Conservation (phyloP, 2,888 invertebrate species). For the Protophormia terraenovae region DNA sequence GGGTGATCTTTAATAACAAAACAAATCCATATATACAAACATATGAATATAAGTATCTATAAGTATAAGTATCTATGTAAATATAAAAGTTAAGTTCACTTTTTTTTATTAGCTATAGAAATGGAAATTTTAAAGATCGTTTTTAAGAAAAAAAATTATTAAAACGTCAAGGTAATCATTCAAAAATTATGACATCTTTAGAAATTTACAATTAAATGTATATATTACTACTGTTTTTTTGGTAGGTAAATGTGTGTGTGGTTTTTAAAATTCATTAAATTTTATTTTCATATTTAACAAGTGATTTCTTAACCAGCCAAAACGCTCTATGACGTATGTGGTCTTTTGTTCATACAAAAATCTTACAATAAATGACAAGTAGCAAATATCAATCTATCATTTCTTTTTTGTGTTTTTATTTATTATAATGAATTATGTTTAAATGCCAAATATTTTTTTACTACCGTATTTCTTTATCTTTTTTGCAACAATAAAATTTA, state of each 20-base stretch:
- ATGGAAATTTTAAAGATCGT: background rate
- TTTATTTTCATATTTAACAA: conserved; percentile 35
- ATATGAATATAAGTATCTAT: too few relatives aligned
- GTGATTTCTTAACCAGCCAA: conserved; percentile 46
- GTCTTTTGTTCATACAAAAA: conserved; percentile 35
- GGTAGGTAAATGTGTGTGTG: background rate
- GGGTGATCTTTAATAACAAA: conserved; percentile 41
- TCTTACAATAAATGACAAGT: conserved; percentile 54
- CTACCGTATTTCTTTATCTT: conserved; percentile 10
- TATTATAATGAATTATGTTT: conserved; percentile 44
- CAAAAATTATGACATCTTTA: conserved; percentile 66
- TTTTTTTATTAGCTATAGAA: background rate
- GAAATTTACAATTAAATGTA: background rate
- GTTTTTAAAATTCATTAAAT: conserved; percentile 26
- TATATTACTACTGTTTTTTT: conserved; percentile 7
- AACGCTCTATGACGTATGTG: conserved; percentile 22
- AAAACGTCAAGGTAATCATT: conserved; percentile 56
- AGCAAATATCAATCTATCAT: conserved; percentile 66
- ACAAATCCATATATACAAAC: too few relatives aligned
- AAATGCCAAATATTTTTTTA: conserved; percentile 37
- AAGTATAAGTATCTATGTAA: too few relatives aligned
- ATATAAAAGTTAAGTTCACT: background rate
- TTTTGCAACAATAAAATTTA: conserved; percentile 55
- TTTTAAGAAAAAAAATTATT: background rate
- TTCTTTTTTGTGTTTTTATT: background rate